phyloP scores from a whole-genome alignment of 2,888 invertebrate genomes.

The Strigamia maritima region DNA sequence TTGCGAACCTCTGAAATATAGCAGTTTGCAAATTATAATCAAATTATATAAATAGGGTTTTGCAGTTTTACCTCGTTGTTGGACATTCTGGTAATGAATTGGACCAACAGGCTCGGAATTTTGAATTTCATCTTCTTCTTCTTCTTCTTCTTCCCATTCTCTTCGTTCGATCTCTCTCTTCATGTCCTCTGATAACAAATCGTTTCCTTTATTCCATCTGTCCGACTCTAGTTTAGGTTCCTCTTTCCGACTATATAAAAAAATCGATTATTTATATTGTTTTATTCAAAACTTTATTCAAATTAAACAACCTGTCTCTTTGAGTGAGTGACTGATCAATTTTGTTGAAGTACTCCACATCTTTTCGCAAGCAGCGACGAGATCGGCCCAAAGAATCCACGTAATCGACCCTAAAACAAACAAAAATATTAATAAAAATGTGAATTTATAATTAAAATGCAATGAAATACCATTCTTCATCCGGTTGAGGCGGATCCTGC shows the following conservation, averaged over 20 bases:
- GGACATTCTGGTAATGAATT: slow-evolving; percentile 88
- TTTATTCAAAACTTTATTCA: neutral
- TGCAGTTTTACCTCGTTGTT: slow-evolving; percentile 69
- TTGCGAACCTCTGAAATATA: slow-evolving; percentile 69
- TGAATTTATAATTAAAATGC: neutral
- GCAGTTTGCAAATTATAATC: neutral
- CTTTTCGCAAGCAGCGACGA: slow-evolving; percentile 74
- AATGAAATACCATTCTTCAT: slow-evolving; percentile 34
- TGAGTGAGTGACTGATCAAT: slow-evolving; percentile 58
- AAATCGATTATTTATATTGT: neutral
- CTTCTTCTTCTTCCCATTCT: slow-evolving; percentile 85
- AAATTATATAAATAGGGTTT: neutral
- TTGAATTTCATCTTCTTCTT: slow-evolving; percentile 58
- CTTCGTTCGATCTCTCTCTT: slow-evolving; percentile 57
- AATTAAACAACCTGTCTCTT: neutral
- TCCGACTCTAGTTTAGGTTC: neutral
- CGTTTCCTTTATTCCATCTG: slow-evolving; percentile 11
- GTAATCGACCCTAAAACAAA: slow-evolving; percentile 72
- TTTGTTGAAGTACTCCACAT: slow-evolving; percentile 65
- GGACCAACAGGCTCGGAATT: slow-evolving; percentile 56
- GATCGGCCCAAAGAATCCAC: slow-evolving; percentile 83
- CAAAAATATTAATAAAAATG: neutral
- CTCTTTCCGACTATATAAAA: neutral
- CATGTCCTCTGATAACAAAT: slow-evolving; percentile 59
- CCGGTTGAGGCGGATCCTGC: slow-evolving; percentile 53